phyloP scores from a whole-genome alignment of 2,113 vertebrate species.

The Oenanthe melanoleuca region DNA sequence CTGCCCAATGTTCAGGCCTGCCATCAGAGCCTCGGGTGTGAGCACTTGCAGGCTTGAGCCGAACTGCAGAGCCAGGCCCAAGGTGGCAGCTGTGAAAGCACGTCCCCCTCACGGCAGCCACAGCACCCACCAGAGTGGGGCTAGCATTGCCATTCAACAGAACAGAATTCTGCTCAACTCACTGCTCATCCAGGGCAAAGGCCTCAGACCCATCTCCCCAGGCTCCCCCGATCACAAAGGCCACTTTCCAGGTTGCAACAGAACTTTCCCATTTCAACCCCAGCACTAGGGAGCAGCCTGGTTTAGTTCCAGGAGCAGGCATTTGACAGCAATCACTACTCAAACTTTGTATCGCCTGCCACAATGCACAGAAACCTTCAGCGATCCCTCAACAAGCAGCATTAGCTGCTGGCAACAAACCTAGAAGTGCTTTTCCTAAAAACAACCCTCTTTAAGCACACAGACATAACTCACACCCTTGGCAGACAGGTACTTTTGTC shows the following conservation, averaged over 20 bases:
- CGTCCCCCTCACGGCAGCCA: neutral
- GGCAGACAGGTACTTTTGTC: neutral
- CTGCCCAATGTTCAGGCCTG: neutral
- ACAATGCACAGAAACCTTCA: neutral
- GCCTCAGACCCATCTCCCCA: neutral
- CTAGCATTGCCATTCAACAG: neutral
- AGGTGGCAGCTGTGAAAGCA: neutral
- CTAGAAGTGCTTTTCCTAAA: neutral
- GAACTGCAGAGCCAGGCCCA: neutral
- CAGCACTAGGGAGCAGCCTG: neutral
- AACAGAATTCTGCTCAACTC: neutral
- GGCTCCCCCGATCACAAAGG: neutral
- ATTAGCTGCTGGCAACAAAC: neutral
- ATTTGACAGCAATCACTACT: neutral
- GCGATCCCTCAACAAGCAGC: neutral
- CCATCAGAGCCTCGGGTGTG: neutral
- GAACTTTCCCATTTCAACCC: neutral
- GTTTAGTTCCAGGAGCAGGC: neutral
- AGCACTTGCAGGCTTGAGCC: neutral
- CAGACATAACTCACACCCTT: neutral
- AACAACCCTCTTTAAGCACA: neutral
- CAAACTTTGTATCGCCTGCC: neutral
- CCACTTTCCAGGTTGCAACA: neutral
- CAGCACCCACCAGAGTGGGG: neutral
- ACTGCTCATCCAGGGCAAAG: neutral